Conservation (phyloP, 2,113 vertebrate species). For the Myocastor coypus region DNA sequence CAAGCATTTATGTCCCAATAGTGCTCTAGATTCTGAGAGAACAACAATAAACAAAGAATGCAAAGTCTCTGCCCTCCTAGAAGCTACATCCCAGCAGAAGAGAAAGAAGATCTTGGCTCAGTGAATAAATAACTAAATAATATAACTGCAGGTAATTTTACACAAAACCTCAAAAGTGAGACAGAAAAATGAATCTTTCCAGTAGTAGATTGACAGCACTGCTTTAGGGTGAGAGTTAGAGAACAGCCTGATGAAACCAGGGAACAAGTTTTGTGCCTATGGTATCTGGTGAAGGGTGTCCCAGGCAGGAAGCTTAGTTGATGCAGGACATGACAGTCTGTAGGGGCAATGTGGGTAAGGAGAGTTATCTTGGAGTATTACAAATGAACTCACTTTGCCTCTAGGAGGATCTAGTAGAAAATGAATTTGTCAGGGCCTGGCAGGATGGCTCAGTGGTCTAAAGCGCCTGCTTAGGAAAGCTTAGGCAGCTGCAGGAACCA, state of each 20-base stretch:
- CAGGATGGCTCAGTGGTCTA: too few relatives aligned
- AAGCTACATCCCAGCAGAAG: background rate
- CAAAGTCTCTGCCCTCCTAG: conserved; percentile 17
- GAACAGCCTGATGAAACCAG: conserved; percentile 3
- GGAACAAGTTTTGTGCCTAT: background rate
- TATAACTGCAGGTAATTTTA: background rate
- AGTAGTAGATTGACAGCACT: background rate
- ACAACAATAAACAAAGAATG: background rate
- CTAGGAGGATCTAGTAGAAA: conserved; percentile 33
- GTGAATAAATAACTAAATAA: conserved; percentile 46
- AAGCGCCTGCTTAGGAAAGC: too few relatives aligned
- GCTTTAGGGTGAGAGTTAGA: conserved; percentile 30
- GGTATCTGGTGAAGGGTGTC: background rate
- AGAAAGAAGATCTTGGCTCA: background rate
- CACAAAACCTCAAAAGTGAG: background rate
- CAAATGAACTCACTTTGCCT: conserved; percentile 44
- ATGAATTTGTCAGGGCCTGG: conserved; percentile 10
- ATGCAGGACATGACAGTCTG: background rate
- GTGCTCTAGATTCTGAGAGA: conserved; percentile 39
- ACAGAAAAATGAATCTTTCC: background rate
- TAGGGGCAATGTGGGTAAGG: conserved; percentile 3
- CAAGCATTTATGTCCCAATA: background rate
- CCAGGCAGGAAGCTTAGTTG: background rate
- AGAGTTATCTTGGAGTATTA: background rate
- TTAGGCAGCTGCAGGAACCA: too few relatives aligned